Evolutionary conservation across 1,140 invertebrate genomes (phyloP).

Genomic region (Drosophila insularis): DNA sequence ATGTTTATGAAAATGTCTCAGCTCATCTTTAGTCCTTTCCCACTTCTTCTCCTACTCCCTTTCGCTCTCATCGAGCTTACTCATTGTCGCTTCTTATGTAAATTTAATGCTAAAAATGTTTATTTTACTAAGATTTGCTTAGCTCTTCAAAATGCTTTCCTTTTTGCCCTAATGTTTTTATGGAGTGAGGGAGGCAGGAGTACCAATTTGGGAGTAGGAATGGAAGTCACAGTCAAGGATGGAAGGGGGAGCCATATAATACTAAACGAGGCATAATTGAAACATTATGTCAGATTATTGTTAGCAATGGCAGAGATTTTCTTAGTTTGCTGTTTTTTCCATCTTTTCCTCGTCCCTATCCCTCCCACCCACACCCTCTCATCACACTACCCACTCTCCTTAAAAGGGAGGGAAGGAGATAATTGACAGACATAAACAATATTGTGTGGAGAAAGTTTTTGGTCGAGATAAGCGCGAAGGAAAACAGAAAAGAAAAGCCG

Average conservation of each 20-base stretch:
- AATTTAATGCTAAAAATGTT: conserved; percentile 80
- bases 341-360: conserved; percentile 5
- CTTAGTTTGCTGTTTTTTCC: conserved; percentile 68
- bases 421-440: conserved; percentile 60
- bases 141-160: conserved; percentile 66
- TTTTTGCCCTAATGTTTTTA: conserved; percentile 44
- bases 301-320: conserved; percentile 73
- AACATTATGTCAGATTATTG: conserved; percentile 81
- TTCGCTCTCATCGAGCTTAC: background rate
- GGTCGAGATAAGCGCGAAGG: conserved; percentile 51
- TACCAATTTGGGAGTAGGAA: background rate
- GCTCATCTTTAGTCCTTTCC: background rate
- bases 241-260: conserved; percentile 54
- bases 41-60: too few species aligned
- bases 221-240: conserved; percentile 19
- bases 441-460: conserved; percentile 63
- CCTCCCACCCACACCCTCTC: conserved; percentile 15
- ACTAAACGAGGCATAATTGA: conserved; percentile 80
- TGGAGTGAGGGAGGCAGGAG: conserved; percentile 2
- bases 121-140: conserved; percentile 79
- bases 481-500: conserved; percentile 41
- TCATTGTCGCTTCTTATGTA: conserved; percentile 76
- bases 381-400: background rate
- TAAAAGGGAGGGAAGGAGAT: conserved; percentile 27
- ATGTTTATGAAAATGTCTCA: conserved; percentile 74